phyloP scores from a whole-genome alignment of 1,140 invertebrate species.

The Zaprionus africanus region DNA sequence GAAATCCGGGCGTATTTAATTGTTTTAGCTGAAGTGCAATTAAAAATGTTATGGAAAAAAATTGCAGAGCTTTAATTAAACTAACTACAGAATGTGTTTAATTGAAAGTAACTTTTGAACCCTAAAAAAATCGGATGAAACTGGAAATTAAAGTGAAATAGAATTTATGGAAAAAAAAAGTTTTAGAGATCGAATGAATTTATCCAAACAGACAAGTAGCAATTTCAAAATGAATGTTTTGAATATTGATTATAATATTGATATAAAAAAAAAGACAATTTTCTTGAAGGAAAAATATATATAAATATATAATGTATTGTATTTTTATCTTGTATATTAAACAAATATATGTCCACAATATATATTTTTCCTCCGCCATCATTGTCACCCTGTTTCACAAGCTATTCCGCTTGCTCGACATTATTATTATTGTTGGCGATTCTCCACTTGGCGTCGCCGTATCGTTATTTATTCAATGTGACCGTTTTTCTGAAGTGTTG shows the following conservation, averaged over 20 bases:
- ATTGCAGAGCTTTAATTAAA: background rate
- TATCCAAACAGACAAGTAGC: no score
- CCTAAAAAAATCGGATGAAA: background rate
- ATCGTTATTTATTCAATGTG: slow-evolving; percentile 44
- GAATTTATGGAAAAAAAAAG: background rate
- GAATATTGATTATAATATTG: no score
- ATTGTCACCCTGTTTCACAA: background rate
- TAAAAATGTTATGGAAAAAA: background rate
- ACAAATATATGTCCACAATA: background rate
- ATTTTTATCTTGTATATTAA: no score
- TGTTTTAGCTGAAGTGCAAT: background rate
- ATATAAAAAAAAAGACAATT: no score
- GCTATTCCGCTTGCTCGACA: slow-evolving; percentile 3
- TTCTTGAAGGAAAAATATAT: no score
- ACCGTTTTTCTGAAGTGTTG: background rate
- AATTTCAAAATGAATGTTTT: no score
- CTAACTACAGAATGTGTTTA: background rate
- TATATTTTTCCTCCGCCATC: background rate
- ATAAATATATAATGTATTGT: no score
- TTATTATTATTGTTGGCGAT: slow-evolving; percentile 20
- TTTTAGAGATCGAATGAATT: no score
- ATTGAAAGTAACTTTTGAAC: background rate
- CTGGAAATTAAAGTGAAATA: background rate
- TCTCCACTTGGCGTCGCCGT: slow-evolving; percentile 11
- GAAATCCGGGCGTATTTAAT: background rate